Evolutionary conservation across 37 sponge, comb jelly and placozoan genomes (phyloP).

Genomic region (Lycopodina hypogea): DNA sequence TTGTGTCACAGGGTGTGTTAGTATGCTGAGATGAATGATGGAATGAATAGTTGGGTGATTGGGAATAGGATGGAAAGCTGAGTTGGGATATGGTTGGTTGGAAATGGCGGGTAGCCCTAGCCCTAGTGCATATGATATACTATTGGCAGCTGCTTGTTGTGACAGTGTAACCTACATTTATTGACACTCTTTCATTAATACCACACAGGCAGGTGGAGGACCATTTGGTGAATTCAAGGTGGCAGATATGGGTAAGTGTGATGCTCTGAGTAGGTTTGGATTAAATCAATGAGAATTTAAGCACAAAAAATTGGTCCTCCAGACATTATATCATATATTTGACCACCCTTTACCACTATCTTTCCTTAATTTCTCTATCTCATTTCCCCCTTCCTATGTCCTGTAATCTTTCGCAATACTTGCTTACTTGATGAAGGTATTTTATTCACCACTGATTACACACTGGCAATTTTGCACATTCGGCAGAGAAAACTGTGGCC

Average conservation of each 20-base stretch:
- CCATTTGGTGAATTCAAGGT: constrained; percentile 60
- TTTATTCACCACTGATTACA: no score
- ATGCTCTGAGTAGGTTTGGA: not conserved
- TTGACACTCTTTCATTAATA: no score
- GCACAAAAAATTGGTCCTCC: not conserved
- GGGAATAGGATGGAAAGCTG: no score
- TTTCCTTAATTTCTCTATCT: no score
- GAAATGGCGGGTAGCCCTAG: no score
- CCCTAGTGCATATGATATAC: no score
- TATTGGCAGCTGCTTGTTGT: no score
- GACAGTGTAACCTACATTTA: no score
- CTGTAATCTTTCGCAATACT: not conserved
- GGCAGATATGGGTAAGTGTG: constrained; percentile 15
- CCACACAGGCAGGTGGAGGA: constrained; percentile 48
- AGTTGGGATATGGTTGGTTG: no score
- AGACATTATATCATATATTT: no score
- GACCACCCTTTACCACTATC: no score
- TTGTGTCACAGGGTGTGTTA: not conserved
- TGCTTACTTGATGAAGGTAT: no score
- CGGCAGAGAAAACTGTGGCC: constrained; percentile 12
- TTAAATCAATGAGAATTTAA: not conserved
- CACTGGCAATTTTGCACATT: not conserved
- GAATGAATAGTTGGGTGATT: not conserved
- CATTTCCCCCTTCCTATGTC: not conserved
- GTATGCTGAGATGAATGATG: not conserved